Evolutionary conservation across 2,888 invertebrate species (phyloP).

Genomic region (Ecdyonurus torrentis): DNA sequence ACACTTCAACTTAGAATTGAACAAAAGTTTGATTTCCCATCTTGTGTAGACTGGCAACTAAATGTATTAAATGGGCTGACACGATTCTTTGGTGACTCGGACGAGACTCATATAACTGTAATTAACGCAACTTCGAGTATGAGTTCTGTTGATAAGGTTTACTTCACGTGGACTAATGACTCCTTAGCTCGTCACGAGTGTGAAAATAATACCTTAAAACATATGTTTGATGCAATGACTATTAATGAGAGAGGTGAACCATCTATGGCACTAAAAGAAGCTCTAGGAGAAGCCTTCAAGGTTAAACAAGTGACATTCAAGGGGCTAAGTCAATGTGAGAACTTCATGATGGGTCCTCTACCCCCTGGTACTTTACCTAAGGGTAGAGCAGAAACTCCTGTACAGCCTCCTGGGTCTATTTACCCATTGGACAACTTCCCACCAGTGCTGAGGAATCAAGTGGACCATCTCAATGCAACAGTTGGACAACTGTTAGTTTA

Average conservation of each 20-base stretch:
- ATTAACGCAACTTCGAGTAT: conserved; percentile 31
- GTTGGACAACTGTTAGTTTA: conserved; percentile 66
- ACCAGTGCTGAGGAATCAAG: conserved; percentile 66
- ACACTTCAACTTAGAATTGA: conserved; percentile 47
- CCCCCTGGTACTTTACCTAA: conserved; percentile 13
- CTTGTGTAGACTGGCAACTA: conserved; percentile 63
- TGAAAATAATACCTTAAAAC: conserved; percentile 54
- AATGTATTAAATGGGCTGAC: conserved; percentile 42
- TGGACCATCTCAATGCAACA: conserved; percentile 66
- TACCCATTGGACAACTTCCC: conserved; percentile 44
- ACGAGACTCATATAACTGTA: conserved; percentile 51
- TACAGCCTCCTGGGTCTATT: conserved; percentile 34
- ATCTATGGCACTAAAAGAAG: conserved; percentile 37
- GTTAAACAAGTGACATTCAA: conserved; percentile 46
- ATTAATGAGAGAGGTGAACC: conserved; percentile 40
- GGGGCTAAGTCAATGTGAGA: conserved; percentile 49
- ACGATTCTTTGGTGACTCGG: conserved; percentile 35
- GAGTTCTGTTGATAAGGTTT: conserved; percentile 26
- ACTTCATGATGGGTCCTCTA: conserved; percentile 24
- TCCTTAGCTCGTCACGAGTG: conserved; percentile 63
- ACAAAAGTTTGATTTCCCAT: conserved; percentile 38
- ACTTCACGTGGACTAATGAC: conserved; percentile 74
- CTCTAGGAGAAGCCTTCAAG: conserved; percentile 46
- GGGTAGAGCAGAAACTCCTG: conserved; percentile 16
- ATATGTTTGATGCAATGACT: conserved; percentile 44